These are phyloP conservation scores for Drosophila siamana DNA, from an alignment of 2,888 invertebrate genomes.

Conservation along the genomic window DNA sequence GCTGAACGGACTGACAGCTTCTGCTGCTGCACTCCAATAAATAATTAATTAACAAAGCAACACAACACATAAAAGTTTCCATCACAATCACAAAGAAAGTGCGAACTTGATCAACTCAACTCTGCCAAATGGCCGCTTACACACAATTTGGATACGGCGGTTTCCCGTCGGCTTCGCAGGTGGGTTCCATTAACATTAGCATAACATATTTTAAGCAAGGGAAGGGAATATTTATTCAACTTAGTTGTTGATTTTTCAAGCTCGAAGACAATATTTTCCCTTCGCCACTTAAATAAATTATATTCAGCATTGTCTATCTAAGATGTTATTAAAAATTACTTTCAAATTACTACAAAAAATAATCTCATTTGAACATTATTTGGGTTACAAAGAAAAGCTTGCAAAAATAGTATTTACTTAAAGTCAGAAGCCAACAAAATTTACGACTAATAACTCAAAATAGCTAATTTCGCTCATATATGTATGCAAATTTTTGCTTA, in stretches of 20 bases:
- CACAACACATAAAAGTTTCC: neutral
- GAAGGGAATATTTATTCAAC: neutral
- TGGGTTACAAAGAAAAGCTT: too few species aligned
- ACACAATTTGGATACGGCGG: constrained; percentile 95
- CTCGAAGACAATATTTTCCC: too few species aligned
- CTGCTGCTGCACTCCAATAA: neutral
- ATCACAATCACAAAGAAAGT: constrained; percentile 9
- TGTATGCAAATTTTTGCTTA: too few species aligned
- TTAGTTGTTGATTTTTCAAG: too few species aligned
- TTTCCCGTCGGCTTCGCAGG: constrained; percentile 96
- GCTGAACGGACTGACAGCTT: neutral
- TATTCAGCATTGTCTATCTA: too few species aligned
- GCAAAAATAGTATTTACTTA: too few species aligned
- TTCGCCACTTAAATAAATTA: neutral
- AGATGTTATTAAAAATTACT: too few species aligned
- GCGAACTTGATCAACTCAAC: neutral
- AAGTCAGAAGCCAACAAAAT: neutral
- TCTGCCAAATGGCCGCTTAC: constrained; percentile 89
- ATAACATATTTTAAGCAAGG: neutral
- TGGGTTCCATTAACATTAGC: constrained; percentile 85
- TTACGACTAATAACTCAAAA: too few species aligned
- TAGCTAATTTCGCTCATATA: too few species aligned
- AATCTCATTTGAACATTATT: too few species aligned
- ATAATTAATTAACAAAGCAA: constrained; percentile 15
- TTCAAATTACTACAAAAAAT: too few species aligned